phyloP scores from a whole-genome alignment of 2,797 vertebrate species.

The Galago senegalensis region DNA sequence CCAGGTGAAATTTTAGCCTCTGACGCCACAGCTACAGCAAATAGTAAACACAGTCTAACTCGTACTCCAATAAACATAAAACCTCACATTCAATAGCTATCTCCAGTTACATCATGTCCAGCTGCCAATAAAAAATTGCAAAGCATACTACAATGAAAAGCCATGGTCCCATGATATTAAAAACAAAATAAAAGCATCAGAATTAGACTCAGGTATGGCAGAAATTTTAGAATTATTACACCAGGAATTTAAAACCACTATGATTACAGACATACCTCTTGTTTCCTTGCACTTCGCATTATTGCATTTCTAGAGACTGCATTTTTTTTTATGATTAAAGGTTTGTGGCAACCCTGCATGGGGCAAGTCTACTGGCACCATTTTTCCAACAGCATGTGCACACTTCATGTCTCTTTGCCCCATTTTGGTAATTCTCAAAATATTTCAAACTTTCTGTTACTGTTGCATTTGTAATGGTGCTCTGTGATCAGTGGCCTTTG shows the following conservation, averaged over 20 bases:
- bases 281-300: not conserved
- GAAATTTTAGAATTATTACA: not conserved
- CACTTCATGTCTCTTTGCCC: too few relatives aligned
- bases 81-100: not conserved
- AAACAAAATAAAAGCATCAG: not conserved
- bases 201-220: not conserved
- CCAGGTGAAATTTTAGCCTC: not conserved
- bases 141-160: not conserved
- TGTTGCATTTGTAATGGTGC: too few relatives aligned
- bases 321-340: not conserved
- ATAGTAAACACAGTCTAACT: not conserved
- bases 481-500: too few relatives aligned
- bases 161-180: not conserved
- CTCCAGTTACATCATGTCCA: not conserved
- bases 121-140: not conserved
- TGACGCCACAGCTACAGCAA: not conserved
- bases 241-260: not conserved
- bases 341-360: not conserved
- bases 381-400: not conserved
- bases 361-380: not conserved
- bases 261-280: not conserved
- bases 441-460: too few relatives aligned
- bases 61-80: not conserved
- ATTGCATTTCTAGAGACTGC: not conserved
- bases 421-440: too few relatives aligned